A percentile compares a stretch with the other conserved stretches of the same genome.
phyloP scores from a whole-genome alignment of 2,797 vertebrate genomes.

The Sebastes itinus region DNA sequence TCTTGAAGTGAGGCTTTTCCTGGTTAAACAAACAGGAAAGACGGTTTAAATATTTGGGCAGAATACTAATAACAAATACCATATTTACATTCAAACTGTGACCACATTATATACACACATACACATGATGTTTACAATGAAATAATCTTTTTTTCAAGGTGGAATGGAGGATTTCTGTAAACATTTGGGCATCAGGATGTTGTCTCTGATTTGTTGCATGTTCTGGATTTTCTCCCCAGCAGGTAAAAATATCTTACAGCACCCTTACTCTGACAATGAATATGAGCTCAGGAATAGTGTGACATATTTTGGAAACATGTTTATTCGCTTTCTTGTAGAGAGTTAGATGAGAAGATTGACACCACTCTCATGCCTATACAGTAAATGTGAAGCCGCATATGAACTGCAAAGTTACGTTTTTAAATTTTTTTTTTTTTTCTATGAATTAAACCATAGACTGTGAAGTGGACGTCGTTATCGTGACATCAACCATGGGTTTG shows the following conservation, averaged over 20 bases:
- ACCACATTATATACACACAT: background rate
- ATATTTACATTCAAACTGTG: background rate
- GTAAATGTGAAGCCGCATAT: background rate
- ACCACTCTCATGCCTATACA: too few species aligned
- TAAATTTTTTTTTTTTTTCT: accelerated
- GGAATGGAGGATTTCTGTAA: constrained; percentile 27
- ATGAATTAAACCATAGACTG: too few species aligned
- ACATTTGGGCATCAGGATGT: constrained; percentile 3
- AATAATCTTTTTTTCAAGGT: constrained; percentile 30
- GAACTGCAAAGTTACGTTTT: too few species aligned
- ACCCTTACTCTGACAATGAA: background rate
- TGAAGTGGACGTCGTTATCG: too few species aligned
- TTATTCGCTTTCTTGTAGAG: background rate
- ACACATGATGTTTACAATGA: background rate
- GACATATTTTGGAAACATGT: background rate
- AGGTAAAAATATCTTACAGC: constrained; percentile 39
- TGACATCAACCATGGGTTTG: too few species aligned
- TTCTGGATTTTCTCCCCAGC: constrained; percentile 36
- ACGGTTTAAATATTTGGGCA: background rate
- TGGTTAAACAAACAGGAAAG: background rate
- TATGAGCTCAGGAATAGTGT: background rate
- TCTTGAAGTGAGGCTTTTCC: background rate
- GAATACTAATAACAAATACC: background rate
- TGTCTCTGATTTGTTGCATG: constrained; percentile 31
- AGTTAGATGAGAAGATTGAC: background rate